phyloP scores from a whole-genome alignment of 2,797 vertebrate genomes.

The Bovichtus diacanthus region DNA sequence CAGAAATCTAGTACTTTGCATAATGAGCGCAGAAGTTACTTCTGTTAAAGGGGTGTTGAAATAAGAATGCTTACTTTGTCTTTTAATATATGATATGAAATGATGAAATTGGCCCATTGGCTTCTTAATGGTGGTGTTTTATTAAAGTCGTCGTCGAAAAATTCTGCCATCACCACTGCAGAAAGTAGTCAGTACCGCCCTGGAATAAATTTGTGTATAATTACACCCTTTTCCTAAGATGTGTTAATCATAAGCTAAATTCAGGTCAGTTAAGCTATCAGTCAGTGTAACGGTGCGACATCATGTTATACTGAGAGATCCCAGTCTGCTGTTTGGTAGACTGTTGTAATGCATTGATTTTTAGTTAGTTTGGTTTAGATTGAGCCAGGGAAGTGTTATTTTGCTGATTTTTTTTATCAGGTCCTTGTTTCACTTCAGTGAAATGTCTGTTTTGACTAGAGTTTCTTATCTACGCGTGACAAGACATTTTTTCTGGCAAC shows the following conservation, averaged over 20 bases:
- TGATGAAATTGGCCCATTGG: neutral
- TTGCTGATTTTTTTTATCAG: neutral
- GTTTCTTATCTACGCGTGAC: neutral
- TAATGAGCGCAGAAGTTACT: constrained; percentile 18
- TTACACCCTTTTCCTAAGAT: neutral
- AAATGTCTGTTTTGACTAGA: neutral
- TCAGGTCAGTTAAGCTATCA: neutral
- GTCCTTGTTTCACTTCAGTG: neutral
- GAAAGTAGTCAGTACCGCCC: neutral
- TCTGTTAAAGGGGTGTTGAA: constrained; percentile 18
- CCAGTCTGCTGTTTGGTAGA: neutral
- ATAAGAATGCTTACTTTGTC: constrained; percentile 5
- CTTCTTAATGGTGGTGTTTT: neutral
- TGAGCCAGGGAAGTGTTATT: neutral
- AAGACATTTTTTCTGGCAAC: neutral
- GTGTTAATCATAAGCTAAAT: neutral
- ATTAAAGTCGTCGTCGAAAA: neutral
- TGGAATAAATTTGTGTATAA: neutral
- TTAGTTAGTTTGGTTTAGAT: neutral
- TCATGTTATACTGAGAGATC: neutral
- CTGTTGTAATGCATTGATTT: neutral
- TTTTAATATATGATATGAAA: neutral
- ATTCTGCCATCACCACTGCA: neutral
- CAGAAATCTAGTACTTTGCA: constrained; percentile 16
- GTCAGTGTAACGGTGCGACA: neutral